Evolutionary conservation across 2,113 vertebrate species (phyloP).

Genomic region (Perca schrenkii): DNA sequence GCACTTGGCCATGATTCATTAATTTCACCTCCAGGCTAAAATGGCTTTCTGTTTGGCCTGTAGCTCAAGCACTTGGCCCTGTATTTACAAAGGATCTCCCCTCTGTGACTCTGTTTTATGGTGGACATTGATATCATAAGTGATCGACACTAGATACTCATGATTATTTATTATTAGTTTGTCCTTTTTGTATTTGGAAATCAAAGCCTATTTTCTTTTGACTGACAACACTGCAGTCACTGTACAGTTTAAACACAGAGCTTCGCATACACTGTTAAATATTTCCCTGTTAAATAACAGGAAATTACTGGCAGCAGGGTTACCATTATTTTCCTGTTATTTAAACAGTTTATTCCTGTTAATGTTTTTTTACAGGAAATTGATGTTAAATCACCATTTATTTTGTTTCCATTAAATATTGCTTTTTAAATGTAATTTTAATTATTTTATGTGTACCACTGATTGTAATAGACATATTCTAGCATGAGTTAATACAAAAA

Average conservation of each 20-base stretch:
- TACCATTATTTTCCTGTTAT: too few relatives aligned
- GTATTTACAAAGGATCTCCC: slow-evolving; percentile 38
- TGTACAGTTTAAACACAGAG: slow-evolving; percentile 15
- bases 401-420: too few relatives aligned
- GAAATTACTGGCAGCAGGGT: too few relatives aligned
- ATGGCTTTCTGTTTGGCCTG: slow-evolving; percentile 86
- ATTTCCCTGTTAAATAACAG: too few relatives aligned
- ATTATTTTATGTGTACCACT: too few relatives aligned
- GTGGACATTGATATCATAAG: background rate
- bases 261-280: too few relatives aligned
- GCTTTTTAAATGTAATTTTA: too few relatives aligned
- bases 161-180: background rate
- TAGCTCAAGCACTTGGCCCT: slow-evolving; percentile 80
- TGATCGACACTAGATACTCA: background rate
- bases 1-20: slow-evolving; percentile 90
- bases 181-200: background rate
- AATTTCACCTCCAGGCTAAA: slow-evolving; percentile 88
- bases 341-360: too few relatives aligned
- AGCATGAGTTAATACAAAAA: too few relatives aligned
- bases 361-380: too few relatives aligned
- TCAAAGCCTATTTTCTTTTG: background rate
- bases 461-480: too few relatives aligned
- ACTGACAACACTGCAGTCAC: background rate
- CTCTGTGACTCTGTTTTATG: slow-evolving; percentile 1
- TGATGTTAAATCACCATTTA: too few relatives aligned